phyloP scores from a whole-genome alignment of 1,140 invertebrate genomes.

The Hylaeus anthracinus region DNA sequence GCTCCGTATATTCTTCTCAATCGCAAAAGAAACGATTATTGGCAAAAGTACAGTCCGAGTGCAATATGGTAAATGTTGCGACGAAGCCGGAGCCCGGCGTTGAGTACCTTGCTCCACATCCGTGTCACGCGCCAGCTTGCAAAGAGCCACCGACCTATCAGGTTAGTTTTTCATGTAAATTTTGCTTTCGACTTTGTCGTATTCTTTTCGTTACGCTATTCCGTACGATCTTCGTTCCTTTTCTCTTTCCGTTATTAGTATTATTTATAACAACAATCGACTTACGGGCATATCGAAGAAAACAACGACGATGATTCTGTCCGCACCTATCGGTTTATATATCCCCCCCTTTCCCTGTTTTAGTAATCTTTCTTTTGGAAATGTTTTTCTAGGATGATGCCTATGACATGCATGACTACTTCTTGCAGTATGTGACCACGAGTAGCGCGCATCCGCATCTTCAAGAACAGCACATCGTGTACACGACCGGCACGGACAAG shows the following conservation, averaged over 20 bases:
- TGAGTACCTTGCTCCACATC: conserved; percentile 79
- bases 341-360: neutral
- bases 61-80: conserved; percentile 81
- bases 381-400: conserved; percentile 77
- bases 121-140: conserved; percentile 80
- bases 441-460: conserved; percentile 78
- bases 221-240: neutral
- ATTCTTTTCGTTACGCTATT: neutral
- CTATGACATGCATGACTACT: conserved; percentile 80
- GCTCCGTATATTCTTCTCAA: conserved; percentile 82
- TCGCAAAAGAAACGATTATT: conserved; percentile 94
- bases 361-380: conserved; percentile 58
- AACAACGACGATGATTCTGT: neutral
- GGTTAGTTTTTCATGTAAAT: conserved; percentile 61
- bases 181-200: neutral
- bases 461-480: conserved; percentile 83
- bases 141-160: conserved; percentile 81
- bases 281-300: neutral
- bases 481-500: conserved; percentile 82
- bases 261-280: neutral
- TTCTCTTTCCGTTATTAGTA: neutral
- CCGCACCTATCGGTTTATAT: neutral
- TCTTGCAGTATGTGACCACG: conserved; percentile 82
- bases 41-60: conserved; percentile 93
- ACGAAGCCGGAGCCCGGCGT: conserved; percentile 80